Evolutionary conservation across 2,113 vertebrate genomes (phyloP).

Genomic region (Crotalus tigris): DNA sequence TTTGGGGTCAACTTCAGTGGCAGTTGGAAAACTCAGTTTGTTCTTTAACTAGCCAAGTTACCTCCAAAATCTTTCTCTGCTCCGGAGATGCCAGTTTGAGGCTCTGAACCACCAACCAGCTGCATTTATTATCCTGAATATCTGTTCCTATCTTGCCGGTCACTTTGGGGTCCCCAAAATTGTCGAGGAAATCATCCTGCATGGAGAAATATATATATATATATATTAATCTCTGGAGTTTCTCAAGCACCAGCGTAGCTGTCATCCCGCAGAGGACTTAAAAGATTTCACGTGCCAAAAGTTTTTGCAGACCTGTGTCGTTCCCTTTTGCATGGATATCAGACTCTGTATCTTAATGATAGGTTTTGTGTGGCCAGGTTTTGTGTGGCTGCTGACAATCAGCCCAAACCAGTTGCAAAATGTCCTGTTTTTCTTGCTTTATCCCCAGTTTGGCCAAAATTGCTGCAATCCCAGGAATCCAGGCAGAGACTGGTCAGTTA

Average conservation of each 20-base stretch:
- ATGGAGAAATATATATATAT: rapidly evolving
- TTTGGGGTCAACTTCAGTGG: neutral
- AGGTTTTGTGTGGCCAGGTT: neutral
- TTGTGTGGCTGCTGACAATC: neutral
- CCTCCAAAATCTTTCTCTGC: slow-evolving; percentile 84
- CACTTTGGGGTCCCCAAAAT: slow-evolving; percentile 86
- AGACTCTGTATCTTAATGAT: too few species aligned
- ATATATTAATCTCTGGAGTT: neutral
- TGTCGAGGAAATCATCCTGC: slow-evolving; percentile 93
- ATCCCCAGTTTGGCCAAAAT: neutral
- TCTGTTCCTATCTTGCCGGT: slow-evolving; percentile 94
- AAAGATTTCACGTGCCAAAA: rapidly evolving
- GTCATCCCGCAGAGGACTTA: neutral
- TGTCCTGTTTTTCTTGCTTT: neutral
- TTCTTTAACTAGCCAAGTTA: slow-evolving; percentile 35
- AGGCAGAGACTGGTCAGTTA: neutral
- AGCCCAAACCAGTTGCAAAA: neutral
- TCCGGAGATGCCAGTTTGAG: slow-evolving; percentile 73
- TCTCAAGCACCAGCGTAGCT: neutral
- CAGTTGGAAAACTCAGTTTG: neutral
- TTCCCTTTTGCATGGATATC: neutral
- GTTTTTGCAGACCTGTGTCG: neutral
- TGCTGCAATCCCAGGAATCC: neutral
- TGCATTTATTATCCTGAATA: slow-evolving; percentile 98
- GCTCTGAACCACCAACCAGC: slow-evolving; percentile 92